phyloP scores from a whole-genome alignment of 2,888 invertebrate genomes.

The Cistogaster globosa region DNA sequence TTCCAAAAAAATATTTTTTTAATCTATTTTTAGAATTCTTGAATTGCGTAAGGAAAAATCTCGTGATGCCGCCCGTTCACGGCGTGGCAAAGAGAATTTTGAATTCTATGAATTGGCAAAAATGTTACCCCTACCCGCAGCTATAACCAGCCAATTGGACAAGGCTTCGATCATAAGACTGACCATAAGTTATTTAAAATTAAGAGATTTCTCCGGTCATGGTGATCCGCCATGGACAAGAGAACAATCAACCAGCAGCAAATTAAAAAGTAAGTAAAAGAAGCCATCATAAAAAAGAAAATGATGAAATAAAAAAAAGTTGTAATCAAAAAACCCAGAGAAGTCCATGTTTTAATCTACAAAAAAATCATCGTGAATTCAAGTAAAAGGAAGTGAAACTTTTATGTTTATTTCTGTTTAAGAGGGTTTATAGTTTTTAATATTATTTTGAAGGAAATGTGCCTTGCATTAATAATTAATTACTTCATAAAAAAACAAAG shows the following conservation, averaged over 20 bases:
- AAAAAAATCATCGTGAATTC: background rate
- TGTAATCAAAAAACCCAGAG: background rate
- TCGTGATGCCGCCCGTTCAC: conserved; percentile 94
- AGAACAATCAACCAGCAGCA: conserved; percentile 90
- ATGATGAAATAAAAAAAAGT: background rate
- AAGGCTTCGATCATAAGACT: conserved; percentile 98
- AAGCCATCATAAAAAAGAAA: background rate
- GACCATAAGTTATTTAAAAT: conserved; percentile 97
- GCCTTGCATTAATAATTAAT: conserved; percentile 59
- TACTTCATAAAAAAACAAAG: conserved; percentile 17
- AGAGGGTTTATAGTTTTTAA: conserved; percentile 20
- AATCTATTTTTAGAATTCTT: conserved; percentile 90
- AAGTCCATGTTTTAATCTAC: conserved; percentile 9
- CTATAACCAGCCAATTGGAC: conserved; percentile 96
- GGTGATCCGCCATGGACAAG: conserved; percentile 98
- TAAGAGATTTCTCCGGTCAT: conserved; percentile 96
- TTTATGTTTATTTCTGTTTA: conserved; percentile 25
- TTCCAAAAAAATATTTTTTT: background rate
- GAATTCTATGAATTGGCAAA: conserved; percentile 98
- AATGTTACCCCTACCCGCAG: conserved; percentile 95
- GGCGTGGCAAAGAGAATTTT: conserved; percentile 97
- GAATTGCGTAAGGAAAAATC: conserved; percentile 97
- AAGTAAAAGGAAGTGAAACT: conserved; percentile 72
- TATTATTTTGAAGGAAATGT: conserved; percentile 41
- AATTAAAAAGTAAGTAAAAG: conserved; percentile 89